Evolutionary conservation across 2,888 invertebrate species (phyloP).

Genomic region (Tigriopus californicus): DNA sequence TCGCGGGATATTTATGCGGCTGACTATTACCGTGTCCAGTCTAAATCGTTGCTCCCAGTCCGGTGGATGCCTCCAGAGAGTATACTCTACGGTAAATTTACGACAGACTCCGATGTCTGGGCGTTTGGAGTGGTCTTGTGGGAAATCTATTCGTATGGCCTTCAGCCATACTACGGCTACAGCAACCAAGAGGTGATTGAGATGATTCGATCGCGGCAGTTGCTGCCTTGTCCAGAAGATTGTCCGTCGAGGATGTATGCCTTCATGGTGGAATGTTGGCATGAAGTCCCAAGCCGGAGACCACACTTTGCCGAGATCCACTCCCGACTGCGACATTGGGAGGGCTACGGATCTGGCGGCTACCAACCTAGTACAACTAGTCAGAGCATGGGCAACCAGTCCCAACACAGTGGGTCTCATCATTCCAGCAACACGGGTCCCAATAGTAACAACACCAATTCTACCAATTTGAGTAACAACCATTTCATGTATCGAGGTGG

Average conservation of each 20-base stretch:
- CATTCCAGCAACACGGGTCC: constrained; percentile 31
- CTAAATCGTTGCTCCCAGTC: constrained; percentile 77
- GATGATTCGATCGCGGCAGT: constrained; percentile 81
- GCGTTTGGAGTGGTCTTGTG: constrained; percentile 94
- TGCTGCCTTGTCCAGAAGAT: constrained; percentile 74
- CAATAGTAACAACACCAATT: constrained; percentile 32
- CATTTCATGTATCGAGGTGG: neutral
- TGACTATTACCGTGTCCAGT: constrained; percentile 79
- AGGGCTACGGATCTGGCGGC: constrained; percentile 18
- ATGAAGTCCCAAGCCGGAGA: constrained; percentile 70
- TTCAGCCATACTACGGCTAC: constrained; percentile 78
- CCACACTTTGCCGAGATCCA: constrained; percentile 60
- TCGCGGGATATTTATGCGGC: constrained; percentile 71
- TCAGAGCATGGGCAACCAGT: constrained; percentile 19
- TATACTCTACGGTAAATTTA: constrained; percentile 89
- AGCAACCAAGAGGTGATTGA: constrained; percentile 93
- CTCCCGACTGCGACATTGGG: constrained; percentile 55
- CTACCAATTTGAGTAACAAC: constrained; percentile 26
- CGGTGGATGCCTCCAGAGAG: constrained; percentile 99
- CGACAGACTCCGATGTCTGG: constrained; percentile 95
- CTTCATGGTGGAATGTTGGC: constrained; percentile 97
- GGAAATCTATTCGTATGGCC: constrained; percentile 95
- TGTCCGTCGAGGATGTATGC: constrained; percentile 82
- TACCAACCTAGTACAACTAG: neutral
- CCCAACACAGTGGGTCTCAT: constrained; percentile 23